These are phyloP conservation scores for Abramis brama DNA, from an alignment of 2,113 vertebrate species.

Conservation along the genomic window DNA sequence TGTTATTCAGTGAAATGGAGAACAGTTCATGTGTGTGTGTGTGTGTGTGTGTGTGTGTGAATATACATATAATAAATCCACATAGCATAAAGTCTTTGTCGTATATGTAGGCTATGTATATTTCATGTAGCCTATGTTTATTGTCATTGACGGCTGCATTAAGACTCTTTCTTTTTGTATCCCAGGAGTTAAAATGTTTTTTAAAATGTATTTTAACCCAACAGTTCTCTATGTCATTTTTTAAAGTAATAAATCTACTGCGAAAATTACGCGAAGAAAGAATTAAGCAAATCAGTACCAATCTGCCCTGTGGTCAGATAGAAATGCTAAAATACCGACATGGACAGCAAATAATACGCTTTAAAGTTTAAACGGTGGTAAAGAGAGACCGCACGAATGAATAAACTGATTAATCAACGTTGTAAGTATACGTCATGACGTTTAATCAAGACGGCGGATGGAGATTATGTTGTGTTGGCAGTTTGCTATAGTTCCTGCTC, in stretches of 20 bases:
- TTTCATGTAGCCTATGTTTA: too few relatives aligned
- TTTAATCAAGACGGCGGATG: constrained; percentile 33
- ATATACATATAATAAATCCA: too few relatives aligned
- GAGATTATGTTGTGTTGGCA: constrained; percentile 16
- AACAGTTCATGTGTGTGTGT: too few relatives aligned
- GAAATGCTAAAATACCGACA: not conserved
- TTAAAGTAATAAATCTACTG: not conserved
- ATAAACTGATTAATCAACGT: not conserved
- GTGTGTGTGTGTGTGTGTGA: too few relatives aligned
- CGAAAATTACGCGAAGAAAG: not conserved
- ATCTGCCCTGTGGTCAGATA: not conserved
- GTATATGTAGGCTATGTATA: too few relatives aligned
- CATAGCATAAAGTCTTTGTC: too few relatives aligned
- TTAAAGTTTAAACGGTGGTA: not conserved
- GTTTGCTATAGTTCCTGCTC: constrained; percentile 28
- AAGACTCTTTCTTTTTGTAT: not conserved
- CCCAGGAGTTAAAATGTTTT: not conserved
- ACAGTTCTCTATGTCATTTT: not conserved
- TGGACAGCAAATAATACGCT: not conserved
- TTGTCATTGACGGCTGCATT: too few relatives aligned
- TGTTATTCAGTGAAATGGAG: too few relatives aligned
- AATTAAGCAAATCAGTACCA: not conserved
- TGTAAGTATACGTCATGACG: constrained; percentile 33
- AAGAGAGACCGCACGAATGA: not conserved
- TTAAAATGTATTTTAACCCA: not conserved